Conservation (phyloP, 2,113 vertebrate genomes). For the Dipodomys stephensi region DNA sequence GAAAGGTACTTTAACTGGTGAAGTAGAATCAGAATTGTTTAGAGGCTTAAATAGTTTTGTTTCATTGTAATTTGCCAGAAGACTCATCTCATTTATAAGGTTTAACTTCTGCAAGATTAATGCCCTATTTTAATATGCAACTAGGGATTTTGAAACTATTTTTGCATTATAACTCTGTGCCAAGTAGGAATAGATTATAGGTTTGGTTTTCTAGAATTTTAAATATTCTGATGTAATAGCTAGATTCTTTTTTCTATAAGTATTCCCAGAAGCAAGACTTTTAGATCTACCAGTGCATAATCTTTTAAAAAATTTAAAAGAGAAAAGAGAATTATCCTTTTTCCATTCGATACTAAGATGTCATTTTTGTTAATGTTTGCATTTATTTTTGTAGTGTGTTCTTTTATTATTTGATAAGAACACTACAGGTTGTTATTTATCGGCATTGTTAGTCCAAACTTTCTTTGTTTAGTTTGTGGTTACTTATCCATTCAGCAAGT, state of each 20-base stretch:
- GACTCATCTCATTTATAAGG: neutral
- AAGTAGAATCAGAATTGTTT: neutral
- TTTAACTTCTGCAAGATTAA: neutral
- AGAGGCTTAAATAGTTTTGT: neutral
- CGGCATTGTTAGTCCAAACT: neutral
- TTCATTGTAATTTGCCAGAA: neutral
- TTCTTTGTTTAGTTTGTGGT: neutral
- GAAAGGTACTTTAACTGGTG: neutral
- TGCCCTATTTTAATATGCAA: neutral
- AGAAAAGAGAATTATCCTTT: neutral
- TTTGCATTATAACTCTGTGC: neutral
- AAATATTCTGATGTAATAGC: rapidly evolving
- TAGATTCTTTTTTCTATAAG: neutral
- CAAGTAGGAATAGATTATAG: neutral
- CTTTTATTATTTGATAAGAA: neutral
- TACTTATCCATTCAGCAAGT: neutral
- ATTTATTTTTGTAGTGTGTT: neutral
- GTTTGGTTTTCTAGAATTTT: neutral
- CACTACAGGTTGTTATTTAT: neutral
- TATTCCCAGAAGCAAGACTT: neutral
- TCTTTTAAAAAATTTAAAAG: neutral
- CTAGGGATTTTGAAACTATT: neutral
- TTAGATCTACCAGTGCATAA: too few relatives aligned
- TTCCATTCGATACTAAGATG: neutral
- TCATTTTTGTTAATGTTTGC: neutral